Evolutionary conservation across 2,888 invertebrate genomes (phyloP).

Genomic region (Cerastoderma edule): DNA sequence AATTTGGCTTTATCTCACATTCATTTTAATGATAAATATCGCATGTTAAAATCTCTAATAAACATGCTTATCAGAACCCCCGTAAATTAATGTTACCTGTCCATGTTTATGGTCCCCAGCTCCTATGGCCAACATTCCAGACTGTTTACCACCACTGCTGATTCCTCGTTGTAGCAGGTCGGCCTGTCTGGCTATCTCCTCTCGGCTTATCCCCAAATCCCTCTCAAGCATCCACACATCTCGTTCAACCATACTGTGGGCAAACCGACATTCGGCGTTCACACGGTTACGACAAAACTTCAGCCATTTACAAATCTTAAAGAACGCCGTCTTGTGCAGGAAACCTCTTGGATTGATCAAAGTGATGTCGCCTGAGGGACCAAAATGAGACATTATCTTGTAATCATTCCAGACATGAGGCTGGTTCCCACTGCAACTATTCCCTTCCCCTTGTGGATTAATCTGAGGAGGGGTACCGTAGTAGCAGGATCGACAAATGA

Average conservation of each 20-base stretch:
- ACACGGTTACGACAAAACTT: conserved; percentile 71
- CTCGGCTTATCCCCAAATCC: conserved; percentile 70
- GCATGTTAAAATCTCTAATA: too few species aligned
- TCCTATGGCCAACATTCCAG: not conserved
- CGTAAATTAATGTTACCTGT: not conserved
- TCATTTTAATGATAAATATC: too few species aligned
- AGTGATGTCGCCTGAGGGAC: conserved; percentile 62
- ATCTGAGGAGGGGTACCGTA: conserved; percentile 69
- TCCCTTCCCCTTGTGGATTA: conserved; percentile 40
- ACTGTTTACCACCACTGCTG: not conserved
- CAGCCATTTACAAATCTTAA: conserved; percentile 76
- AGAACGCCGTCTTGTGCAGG: conserved; percentile 77
- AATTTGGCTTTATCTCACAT: too few species aligned
- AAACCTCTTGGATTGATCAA: conserved; percentile 73
- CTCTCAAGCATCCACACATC: conserved; percentile 81
- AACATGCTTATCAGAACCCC: too few species aligned
- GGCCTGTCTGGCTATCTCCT: conserved; percentile 68
- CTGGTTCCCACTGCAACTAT: conserved; percentile 56
- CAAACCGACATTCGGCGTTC: conserved; percentile 72
- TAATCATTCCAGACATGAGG: conserved; percentile 73
- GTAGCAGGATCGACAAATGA: conserved; percentile 78
- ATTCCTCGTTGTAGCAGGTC: conserved; percentile 22
- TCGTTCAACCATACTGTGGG: conserved; percentile 79
- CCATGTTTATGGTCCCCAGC: not conserved
- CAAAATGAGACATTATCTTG: conserved; percentile 74